A percentile compares a stretch with the other conserved stretches of the same genome.
These are phyloP conservation scores for Centrocercus urophasianus DNA, from an alignment of 2,113 vertebrate species.

Conservation along the genomic window DNA sequence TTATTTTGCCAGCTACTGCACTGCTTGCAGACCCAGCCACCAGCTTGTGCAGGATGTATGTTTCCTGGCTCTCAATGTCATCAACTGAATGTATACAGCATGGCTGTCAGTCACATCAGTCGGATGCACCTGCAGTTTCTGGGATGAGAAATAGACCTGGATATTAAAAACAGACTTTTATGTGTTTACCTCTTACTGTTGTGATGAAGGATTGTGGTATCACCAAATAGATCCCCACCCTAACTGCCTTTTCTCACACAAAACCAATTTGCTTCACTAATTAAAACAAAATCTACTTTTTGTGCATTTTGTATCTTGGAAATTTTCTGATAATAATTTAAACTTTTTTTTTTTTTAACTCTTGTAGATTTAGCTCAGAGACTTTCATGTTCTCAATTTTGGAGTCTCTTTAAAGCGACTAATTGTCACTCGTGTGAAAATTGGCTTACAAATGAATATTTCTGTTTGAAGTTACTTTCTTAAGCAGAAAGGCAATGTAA, in stretches of 20 bases:
- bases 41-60: background rate
- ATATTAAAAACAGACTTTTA: background rate
- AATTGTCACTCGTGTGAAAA: conserved; percentile 8
- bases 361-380: background rate
- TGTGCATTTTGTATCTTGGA: background rate
- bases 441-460: conserved; percentile 41
- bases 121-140: background rate
- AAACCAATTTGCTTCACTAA: background rate
- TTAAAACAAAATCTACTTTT: background rate
- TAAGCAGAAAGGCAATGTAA: background rate
- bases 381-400: background rate
- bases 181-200: background rate
- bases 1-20: background rate
- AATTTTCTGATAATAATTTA: background rate
- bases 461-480: conserved; percentile 48
- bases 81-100: background rate
- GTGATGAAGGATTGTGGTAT: fast-evolving
- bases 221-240: background rate
- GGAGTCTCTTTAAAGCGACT: conserved; percentile 22
- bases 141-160: background rate
- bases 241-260: background rate
- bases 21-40: background rate
- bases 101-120: background rate
- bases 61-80: background rate
- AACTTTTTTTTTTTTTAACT: background rate